Percentiles rank a stretch among this genome's conserved stretches.
These are phyloP conservation scores for Laticauda colubrina DNA, from an alignment of 2,113 vertebrate species.

Conservation along the genomic window DNA sequence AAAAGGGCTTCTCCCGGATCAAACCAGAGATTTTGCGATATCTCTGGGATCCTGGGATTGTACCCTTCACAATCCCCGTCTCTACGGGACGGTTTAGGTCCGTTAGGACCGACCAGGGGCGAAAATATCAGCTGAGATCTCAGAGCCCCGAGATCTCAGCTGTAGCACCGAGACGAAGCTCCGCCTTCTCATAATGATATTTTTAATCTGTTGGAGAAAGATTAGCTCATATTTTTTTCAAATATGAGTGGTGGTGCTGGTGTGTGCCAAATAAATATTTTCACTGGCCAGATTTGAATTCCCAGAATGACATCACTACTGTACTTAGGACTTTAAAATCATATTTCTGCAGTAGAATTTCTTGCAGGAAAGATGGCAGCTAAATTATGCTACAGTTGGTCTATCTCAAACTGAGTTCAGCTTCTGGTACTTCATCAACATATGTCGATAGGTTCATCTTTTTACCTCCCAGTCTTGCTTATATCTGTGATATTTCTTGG, in stretches of 20 bases:
- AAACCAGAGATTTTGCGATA: no score
- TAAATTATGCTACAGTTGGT: neutral
- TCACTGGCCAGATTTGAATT: neutral
- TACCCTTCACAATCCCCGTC: no score
- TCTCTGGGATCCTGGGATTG: no score
- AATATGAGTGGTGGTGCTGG: neutral
- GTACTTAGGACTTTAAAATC: neutral
- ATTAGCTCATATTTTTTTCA: neutral
- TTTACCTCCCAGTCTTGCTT: neutral
- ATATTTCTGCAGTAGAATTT: neutral
- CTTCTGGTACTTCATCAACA: neutral
- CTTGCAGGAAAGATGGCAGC: neutral
- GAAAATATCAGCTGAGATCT: no score
- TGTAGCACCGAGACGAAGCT: no score
- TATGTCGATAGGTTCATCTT: neutral
- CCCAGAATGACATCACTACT: neutral
- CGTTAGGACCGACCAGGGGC: no score
- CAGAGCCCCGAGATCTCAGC: no score
- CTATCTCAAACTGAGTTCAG: neutral
- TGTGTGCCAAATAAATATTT: neutral
- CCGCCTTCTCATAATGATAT: no score
- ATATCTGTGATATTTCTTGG: neutral
- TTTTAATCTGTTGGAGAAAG: neutral
- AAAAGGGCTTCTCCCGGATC: no score
- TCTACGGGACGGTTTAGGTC: no score